A percentile compares a stretch with the other conserved stretches of the same genome.
phyloP scores from a whole-genome alignment of 2,797 vertebrate genomes.

The Ctenopoma kingsleyae region DNA sequence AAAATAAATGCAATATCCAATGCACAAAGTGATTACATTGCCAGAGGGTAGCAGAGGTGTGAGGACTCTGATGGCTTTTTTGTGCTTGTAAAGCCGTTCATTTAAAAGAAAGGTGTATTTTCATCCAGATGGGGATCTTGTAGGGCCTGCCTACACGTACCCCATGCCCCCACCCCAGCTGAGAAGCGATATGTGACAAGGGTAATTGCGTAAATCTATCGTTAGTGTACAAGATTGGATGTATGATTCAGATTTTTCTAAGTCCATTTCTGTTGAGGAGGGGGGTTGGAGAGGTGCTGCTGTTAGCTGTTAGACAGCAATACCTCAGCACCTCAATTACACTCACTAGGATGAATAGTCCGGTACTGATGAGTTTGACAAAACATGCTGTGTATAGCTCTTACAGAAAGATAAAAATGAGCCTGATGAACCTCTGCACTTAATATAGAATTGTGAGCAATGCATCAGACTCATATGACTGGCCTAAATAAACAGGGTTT shows the following conservation, averaged over 20 bases:
- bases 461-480: slow-evolving; percentile 8
- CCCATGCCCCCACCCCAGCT: slow-evolving; percentile 10
- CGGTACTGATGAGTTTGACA: slow-evolving; percentile 42
- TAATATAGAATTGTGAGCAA: slow-evolving; percentile 25
- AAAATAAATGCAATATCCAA: slow-evolving; percentile 79
- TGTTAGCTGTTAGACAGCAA: slow-evolving; percentile 45
- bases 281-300: slow-evolving; percentile 22
- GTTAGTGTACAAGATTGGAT: slow-evolving; percentile 52
- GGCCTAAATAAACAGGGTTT: slow-evolving; percentile 25
- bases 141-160: slow-evolving; percentile 44
- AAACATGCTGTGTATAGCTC: slow-evolving; percentile 19
- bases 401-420: slow-evolving; percentile 26
- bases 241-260: slow-evolving; percentile 61
- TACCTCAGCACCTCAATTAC: slow-evolving; percentile 58
- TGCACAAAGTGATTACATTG: slow-evolving; percentile 79
- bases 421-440: slow-evolving; percentile 19
- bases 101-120: slow-evolving; percentile 73
- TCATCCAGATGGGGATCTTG: slow-evolving; percentile 61
- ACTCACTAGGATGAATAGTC: slow-evolving; percentile 48
- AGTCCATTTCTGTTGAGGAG: slow-evolving; percentile 46
- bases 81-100: slow-evolving; percentile 65
- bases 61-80: slow-evolving; percentile 71
- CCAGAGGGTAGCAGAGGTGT: slow-evolving; percentile 72
- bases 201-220: slow-evolving; percentile 56
- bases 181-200: slow-evolving; percentile 31